Conservation (phyloP, 2,113 vertebrate genomes). For the Eira barbara region DNA sequence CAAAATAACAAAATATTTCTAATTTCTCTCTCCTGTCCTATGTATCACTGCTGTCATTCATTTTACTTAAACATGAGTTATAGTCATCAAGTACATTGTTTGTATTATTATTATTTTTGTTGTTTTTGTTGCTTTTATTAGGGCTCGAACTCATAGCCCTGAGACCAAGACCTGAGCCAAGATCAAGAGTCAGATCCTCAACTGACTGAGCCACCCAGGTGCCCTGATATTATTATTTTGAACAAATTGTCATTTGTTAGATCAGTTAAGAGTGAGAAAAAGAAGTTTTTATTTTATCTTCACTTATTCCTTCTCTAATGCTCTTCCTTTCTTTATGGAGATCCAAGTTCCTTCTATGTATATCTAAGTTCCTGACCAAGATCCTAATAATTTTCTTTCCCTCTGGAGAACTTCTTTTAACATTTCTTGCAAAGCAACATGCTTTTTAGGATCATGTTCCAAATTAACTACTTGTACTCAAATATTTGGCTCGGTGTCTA, state of each 20-base stretch:
- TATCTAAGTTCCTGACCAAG: not conserved
- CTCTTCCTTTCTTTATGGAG: not conserved
- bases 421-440: not conserved
- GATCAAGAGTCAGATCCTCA: not conserved
- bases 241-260: not conserved
- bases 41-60: not conserved
- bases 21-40: not conserved
- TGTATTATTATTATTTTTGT: not conserved
- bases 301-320: not conserved
- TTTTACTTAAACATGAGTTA: not conserved
- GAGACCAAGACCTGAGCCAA: not conserved
- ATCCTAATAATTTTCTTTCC: not conserved
- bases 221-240: not conserved
- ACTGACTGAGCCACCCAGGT: not conserved
- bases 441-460: not conserved
- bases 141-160: not conserved
- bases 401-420: not conserved
- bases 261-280: not conserved
- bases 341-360: not conserved
- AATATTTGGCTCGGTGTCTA: not conserved
- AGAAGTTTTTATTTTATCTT: not conserved
- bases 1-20: not conserved
- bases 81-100: not conserved
- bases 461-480: not conserved
- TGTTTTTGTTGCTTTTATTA: not conserved